These are phyloP conservation scores for Drosophila affinis DNA, from an alignment of 2,888 invertebrate species.

Conservation along the genomic window DNA sequence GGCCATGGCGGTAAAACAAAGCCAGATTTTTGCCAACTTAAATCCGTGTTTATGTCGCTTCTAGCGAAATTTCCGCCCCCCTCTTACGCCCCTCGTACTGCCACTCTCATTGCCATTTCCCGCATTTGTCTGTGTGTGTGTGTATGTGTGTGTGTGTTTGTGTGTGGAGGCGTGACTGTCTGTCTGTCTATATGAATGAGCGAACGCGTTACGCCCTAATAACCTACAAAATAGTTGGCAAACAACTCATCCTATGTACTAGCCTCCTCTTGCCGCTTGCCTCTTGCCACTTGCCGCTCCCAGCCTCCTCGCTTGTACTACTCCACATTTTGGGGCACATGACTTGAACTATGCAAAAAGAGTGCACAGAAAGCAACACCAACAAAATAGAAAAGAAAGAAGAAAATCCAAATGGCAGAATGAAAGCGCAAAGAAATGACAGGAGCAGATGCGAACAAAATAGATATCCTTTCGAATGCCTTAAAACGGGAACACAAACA, in stretches of 20 bases:
- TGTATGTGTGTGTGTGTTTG: conserved; percentile 15
- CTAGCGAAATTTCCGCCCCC: conserved; percentile 18
- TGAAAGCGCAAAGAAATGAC: conserved; percentile 37
- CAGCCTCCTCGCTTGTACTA: background rate
- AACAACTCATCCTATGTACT: conserved; percentile 48
- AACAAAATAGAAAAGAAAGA: background rate
- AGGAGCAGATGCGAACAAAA: conserved; percentile 33
- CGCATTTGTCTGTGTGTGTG: conserved; percentile 1
- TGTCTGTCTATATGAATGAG: conserved; percentile 42
- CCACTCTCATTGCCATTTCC: background rate
- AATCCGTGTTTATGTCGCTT: conserved; percentile 50
- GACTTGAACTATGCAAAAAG: conserved; percentile 69
- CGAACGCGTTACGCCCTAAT: conserved; percentile 73
- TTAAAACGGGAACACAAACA: conserved; percentile 26
- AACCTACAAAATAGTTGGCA: conserved; percentile 76
- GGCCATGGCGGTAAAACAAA: conserved; percentile 36
- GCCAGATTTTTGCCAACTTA: conserved; percentile 54
- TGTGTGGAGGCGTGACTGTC: conserved; percentile 31
- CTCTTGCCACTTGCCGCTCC: background rate
- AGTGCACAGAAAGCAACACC: conserved; percentile 37
- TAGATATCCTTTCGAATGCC: conserved; percentile 19
- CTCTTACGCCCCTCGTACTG: background rate
- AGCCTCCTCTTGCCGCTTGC: too few species aligned
- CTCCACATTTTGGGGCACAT: conserved; percentile 46
- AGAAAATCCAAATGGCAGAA: conserved; percentile 20